phyloP scores from a whole-genome alignment of 2,888 invertebrate genomes.

The Clunio marinus region DNA sequence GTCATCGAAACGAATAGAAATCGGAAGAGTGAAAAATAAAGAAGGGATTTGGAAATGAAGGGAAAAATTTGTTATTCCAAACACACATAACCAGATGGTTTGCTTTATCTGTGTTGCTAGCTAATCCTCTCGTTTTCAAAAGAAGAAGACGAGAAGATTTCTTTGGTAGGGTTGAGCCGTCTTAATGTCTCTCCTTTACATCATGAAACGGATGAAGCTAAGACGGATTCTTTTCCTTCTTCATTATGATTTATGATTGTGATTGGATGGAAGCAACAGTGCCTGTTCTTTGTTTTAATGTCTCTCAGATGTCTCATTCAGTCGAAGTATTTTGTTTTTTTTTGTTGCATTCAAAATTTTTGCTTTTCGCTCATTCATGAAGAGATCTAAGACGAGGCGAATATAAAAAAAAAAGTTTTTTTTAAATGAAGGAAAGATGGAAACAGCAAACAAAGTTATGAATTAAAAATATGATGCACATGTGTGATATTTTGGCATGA shows the following conservation, averaged over 20 bases:
- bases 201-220: slow-evolving; percentile 22
- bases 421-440: too few species aligned
- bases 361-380: background rate
- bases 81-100: slow-evolving; percentile 29
- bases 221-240: slow-evolving; percentile 6
- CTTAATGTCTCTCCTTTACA: background rate
- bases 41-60: too few species aligned
- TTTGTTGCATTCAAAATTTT: background rate
- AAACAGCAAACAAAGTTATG: background rate
- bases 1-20: background rate
- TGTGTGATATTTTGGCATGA: slow-evolving; percentile 11
- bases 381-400: background rate
- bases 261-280: slow-evolving; percentile 24
- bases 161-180: background rate
- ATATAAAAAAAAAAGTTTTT: too few species aligned
- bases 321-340: background rate
- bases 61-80: background rate
- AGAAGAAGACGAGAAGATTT: background rate
- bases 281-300: slow-evolving; percentile 24
- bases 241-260: slow-evolving; percentile 25
- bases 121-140: slow-evolving; percentile 9
- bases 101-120: background rate
- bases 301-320: slow-evolving; percentile 30
- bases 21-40: too few species aligned
- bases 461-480: background rate